Percentiles rank a stretch among this genome's conserved stretches.
phyloP scores from a whole-genome alignment of 2,797 vertebrate genomes.

The Anableps anableps region DNA sequence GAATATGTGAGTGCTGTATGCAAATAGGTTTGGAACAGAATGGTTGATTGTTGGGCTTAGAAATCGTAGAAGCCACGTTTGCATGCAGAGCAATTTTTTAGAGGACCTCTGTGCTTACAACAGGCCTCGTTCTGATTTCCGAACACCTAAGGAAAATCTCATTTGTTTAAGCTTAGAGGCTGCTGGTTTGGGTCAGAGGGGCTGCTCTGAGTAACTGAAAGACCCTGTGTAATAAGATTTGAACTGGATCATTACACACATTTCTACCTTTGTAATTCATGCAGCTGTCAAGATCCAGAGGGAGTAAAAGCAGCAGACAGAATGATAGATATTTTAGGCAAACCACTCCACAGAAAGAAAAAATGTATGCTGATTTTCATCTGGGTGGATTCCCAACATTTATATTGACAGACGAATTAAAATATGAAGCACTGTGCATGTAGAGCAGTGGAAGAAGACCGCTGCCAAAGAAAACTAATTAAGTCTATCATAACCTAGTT shows the following conservation, averaged over 20 bases:
- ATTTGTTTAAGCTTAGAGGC: slow-evolving; percentile 59
- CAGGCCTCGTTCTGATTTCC: slow-evolving; percentile 55
- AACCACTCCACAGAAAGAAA: slow-evolving; percentile 32
- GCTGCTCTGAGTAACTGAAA: slow-evolving; percentile 52
- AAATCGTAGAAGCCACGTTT: slow-evolving; percentile 45
- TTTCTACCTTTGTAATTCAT: slow-evolving; percentile 55
- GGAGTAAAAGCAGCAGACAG: slow-evolving; percentile 24
- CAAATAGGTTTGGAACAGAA: slow-evolving; percentile 54
- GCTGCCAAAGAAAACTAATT: not conserved
- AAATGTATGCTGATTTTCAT: slow-evolving; percentile 12
- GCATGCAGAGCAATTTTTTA: slow-evolving; percentile 61
- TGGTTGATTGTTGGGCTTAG: slow-evolving; percentile 51
- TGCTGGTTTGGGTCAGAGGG: slow-evolving; percentile 45
- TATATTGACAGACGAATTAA: not conserved
- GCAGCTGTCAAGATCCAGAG: slow-evolving; percentile 57
- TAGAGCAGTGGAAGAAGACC: not conserved
- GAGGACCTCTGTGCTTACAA: slow-evolving; percentile 45
- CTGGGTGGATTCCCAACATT: not conserved
- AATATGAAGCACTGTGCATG: not conserved
- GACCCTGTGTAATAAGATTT: slow-evolving; percentile 69
- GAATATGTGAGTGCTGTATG: slow-evolving; percentile 44
- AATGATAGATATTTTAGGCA: slow-evolving; percentile 35
- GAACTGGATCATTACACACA: slow-evolving; percentile 62
- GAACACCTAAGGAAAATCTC: slow-evolving; percentile 74
- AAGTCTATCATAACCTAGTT: not conserved